Evolutionary conservation across 2,113 vertebrate genomes (phyloP).

Genomic region (Natator depressus): DNA sequence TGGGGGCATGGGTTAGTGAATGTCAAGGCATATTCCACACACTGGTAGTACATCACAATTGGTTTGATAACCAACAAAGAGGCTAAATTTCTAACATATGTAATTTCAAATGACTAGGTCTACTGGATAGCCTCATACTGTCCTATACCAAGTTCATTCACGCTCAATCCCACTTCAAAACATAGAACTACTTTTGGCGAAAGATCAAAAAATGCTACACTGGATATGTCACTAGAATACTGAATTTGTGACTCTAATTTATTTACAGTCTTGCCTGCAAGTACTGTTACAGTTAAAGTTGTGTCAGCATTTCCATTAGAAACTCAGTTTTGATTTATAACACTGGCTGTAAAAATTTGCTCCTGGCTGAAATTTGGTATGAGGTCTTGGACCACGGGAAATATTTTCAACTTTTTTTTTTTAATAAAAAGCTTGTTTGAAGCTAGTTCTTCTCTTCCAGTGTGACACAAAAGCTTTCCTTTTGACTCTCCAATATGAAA

Average conservation of each 20-base stretch:
- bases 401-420: slow-evolving; percentile 47
- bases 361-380: slow-evolving; percentile 69
- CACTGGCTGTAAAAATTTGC: slow-evolving; percentile 64
- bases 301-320: slow-evolving; percentile 77
- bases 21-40: neutral
- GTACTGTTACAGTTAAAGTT: slow-evolving; percentile 69
- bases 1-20: neutral
- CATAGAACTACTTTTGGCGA: neutral
- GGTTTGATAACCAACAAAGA: neutral
- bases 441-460: neutral
- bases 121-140: neutral
- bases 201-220: neutral
- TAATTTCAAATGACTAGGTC: neutral
- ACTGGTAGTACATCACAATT: neutral
- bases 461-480: neutral
- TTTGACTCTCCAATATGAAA: neutral
- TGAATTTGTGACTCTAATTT: slow-evolving; percentile 21
- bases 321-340: slow-evolving; percentile 78
- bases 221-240: neutral
- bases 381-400: slow-evolving; percentile 62
- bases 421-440: slow-evolving; percentile 1
- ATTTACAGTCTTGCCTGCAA: slow-evolving; percentile 58
- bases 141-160: rapidly evolving
- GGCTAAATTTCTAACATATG: neutral
- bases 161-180: neutral